Evolutionary conservation across 2,888 invertebrate genomes (phyloP).

Genomic region (Platycnemis pennipes): DNA sequence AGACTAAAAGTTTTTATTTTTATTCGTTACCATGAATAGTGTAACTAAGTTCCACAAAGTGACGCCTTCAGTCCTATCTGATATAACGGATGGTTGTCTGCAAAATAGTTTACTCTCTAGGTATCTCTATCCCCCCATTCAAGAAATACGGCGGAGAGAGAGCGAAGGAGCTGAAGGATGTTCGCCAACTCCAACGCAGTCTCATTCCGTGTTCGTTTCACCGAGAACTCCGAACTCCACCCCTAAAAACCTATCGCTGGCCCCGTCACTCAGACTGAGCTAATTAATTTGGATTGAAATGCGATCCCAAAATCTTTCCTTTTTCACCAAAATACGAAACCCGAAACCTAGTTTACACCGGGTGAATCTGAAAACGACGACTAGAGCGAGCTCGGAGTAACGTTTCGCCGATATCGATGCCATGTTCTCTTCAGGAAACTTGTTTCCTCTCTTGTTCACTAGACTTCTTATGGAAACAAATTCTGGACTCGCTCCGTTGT

Average conservation of each 20-base stretch:
- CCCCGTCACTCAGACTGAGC: neutral
- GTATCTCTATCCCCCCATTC: neutral
- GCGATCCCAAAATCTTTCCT: neutral
- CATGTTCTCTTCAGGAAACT: neutral
- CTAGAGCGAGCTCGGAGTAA: neutral
- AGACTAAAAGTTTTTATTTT: no score
- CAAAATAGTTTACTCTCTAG: neutral
- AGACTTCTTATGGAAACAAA: neutral
- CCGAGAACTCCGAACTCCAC: neutral
- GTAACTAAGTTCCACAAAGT: no score
- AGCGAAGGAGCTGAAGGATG: neutral
- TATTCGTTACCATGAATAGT: no score
- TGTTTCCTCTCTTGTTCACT: neutral
- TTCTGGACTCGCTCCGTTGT: neutral
- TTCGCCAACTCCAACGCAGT: neutral
- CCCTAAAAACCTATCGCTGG: neutral
- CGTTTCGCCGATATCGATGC: neutral
- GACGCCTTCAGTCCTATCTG: no score
- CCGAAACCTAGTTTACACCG: neutral
- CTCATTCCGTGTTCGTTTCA: neutral
- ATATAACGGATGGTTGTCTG: neutral
- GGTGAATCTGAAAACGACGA: neutral
- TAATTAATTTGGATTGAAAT: slow-evolving; percentile 14
- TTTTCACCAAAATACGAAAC: slow-evolving; percentile 30
- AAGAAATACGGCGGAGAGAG: neutral